Percentiles rank a stretch among this genome's conserved stretches.
phyloP scores from a whole-genome alignment of 2,113 vertebrate species.

The Scomber japonicus region DNA sequence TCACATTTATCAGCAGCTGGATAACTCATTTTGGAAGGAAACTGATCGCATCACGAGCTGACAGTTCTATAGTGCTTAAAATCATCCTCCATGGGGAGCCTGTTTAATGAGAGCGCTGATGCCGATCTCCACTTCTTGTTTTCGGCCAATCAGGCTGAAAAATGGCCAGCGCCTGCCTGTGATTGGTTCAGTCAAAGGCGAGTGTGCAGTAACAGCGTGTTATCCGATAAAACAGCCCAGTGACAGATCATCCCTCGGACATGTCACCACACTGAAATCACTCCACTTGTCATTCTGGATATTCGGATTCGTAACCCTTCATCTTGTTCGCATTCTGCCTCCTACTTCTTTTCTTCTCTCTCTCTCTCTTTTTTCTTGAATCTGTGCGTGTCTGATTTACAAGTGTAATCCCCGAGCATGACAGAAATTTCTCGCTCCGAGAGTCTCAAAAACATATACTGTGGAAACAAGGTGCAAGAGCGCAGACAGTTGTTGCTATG shows the following conservation, averaged over 20 bases:
- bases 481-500: slow-evolving; percentile 23
- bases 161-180: slow-evolving; percentile 39
- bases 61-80: slow-evolving; percentile 57
- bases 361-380: slow-evolving; percentile 3
- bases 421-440: slow-evolving; percentile 41
- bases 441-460: slow-evolving; percentile 52
- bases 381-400: slow-evolving; percentile 56
- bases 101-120: slow-evolving; percentile 62
- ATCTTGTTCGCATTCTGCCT: slow-evolving; percentile 34
- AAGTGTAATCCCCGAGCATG: slow-evolving; percentile 57
- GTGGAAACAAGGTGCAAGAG: slow-evolving; percentile 39
- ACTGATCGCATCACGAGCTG: slow-evolving; percentile 55
- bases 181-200: slow-evolving; percentile 57
- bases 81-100: slow-evolving; percentile 51
- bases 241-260: slow-evolving; percentile 58
- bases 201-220: slow-evolving; percentile 36
- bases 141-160: slow-evolving; percentile 58
- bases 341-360: slow-evolving; percentile 4
- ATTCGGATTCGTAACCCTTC: slow-evolving; percentile 51
- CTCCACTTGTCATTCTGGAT: slow-evolving; percentile 53
- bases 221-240: slow-evolving; percentile 29
- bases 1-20: slow-evolving; percentile 57
- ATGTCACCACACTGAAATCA: slow-evolving; percentile 39
- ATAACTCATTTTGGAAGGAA: slow-evolving; percentile 60
- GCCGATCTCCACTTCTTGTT: slow-evolving; percentile 36